Evolutionary conservation across 2,797 vertebrate species (phyloP).

Genomic region (Rachycentron canadum): DNA sequence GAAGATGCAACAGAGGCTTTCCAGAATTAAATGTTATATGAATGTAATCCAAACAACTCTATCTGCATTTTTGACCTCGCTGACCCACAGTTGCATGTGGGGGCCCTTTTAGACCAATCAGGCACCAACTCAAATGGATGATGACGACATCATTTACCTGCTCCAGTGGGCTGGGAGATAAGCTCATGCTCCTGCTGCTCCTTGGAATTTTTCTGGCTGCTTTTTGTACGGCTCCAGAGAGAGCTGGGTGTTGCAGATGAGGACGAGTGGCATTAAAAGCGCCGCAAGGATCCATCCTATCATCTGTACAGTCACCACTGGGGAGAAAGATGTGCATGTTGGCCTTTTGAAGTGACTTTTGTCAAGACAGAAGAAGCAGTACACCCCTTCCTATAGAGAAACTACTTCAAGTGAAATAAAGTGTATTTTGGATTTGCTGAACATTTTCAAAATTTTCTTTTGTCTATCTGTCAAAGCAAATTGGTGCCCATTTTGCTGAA

Average conservation of each 20-base stretch:
- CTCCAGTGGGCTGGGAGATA: constrained; percentile 83
- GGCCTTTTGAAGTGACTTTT: constrained; percentile 49
- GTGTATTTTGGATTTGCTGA: constrained; percentile 1
- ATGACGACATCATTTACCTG: constrained; percentile 83
- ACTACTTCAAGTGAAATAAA: constrained; percentile 10
- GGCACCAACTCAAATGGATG: constrained; percentile 65
- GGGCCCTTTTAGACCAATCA: constrained; percentile 62
- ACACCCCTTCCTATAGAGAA: neutral
- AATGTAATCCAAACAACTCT: constrained; percentile 1
- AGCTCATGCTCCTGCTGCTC: constrained; percentile 77
- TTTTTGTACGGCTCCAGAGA: constrained; percentile 70
- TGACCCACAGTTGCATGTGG: constrained; percentile 48
- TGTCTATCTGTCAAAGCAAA: neutral
- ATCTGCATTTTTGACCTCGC: constrained; percentile 54
- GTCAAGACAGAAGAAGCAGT: constrained; percentile 34
- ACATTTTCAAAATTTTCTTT: constrained; percentile 3
- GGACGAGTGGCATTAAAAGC: constrained; percentile 72
- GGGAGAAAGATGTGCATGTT: constrained; percentile 46
- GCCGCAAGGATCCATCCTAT: constrained; percentile 63
- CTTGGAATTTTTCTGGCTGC: constrained; percentile 75
- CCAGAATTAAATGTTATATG: constrained; percentile 26
- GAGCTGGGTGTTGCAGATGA: constrained; percentile 73
- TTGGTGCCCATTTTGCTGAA: constrained; percentile 18
- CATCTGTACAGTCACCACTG: constrained; percentile 65
- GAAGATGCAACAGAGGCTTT: constrained; percentile 17